These are phyloP conservation scores for Vombatus ursinus DNA, from an alignment of 2,113 vertebrate genomes.

Conservation along the genomic window DNA sequence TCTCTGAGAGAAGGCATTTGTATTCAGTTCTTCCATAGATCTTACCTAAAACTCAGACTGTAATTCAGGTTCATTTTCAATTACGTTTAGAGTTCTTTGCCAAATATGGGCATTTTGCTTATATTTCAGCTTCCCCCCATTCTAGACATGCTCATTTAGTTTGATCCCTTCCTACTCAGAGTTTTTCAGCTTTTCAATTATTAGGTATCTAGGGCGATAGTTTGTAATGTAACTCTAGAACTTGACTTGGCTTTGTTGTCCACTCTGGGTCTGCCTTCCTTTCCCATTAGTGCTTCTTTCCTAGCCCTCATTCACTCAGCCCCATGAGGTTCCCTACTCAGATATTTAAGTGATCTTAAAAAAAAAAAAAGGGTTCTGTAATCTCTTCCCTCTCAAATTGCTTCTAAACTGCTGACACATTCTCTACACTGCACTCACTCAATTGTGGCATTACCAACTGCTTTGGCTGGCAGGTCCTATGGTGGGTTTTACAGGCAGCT, in stretches of 20 bases:
- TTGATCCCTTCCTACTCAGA: not conserved
- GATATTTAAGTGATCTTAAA: not conserved
- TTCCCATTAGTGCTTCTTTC: not conserved
- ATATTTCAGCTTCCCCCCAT: not conserved
- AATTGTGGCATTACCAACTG: constrained; percentile 57
- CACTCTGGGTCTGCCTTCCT: not conserved
- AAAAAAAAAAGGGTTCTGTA: not conserved
- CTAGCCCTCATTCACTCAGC: not conserved
- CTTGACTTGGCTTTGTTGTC: not conserved
- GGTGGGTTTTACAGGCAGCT: constrained; percentile 27
- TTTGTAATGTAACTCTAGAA: not conserved
- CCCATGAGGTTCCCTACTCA: not conserved
- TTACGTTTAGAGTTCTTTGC: not conserved
- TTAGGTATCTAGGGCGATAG: not conserved
- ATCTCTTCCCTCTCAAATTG: not conserved
- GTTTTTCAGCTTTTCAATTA: not conserved
- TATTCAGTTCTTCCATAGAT: not conserved
- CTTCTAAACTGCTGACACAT: constrained; percentile 27
- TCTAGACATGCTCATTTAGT: not conserved
- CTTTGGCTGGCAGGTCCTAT: constrained; percentile 41
- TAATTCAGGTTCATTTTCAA: not conserved
- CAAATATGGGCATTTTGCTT: constrained; percentile 12
- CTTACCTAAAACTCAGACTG: not conserved
- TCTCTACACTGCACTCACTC: constrained; percentile 50
- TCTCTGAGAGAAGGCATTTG: not conserved